Evolutionary conservation across 2,888 invertebrate species (phyloP).

Genomic region (Synanthedon vespiformis): DNA sequence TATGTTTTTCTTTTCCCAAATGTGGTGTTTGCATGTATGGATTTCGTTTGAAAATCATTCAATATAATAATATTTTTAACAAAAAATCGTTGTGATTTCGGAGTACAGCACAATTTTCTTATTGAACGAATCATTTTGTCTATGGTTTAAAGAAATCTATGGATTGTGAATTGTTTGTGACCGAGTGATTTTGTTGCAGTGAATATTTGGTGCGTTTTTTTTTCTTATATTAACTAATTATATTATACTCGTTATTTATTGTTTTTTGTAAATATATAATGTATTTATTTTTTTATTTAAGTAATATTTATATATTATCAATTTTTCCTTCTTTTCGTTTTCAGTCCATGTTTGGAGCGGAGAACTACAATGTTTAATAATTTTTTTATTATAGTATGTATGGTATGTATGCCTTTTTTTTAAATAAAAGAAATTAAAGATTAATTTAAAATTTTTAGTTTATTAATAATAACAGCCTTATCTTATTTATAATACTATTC

Average conservation of each 20-base stretch:
- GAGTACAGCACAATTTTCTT: not conserved
- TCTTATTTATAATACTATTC: constrained; percentile 25
- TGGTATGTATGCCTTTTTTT: constrained; percentile 10
- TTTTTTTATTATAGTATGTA: constrained; percentile 10
- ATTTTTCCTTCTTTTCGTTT: constrained; percentile 24
- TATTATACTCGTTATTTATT: too few species aligned
- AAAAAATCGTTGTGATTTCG: too few species aligned
- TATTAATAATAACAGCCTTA: constrained; percentile 37
- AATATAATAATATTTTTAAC: too few species aligned
- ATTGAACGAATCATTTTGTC: not conserved
- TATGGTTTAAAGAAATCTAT: not conserved
- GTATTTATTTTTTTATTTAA: constrained; percentile 2
- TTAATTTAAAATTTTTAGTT: constrained; percentile 20
- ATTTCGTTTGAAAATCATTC: too few species aligned
- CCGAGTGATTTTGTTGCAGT: not conserved
- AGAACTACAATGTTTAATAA: constrained; percentile 38
- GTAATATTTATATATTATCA: constrained; percentile 4
- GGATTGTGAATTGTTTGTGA: constrained; percentile 10
- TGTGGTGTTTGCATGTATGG: constrained; percentile 9
- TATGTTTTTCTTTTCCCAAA: constrained; percentile 29
- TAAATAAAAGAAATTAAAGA: constrained; percentile 17
- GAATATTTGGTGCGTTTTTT: too few species aligned
- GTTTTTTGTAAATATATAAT: not conserved
- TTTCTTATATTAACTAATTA: not conserved
- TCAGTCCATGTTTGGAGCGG: constrained; percentile 61